Base-by-base conservation (phyloP, 1,140 invertebrate genomes). In the Tigriopus japonicus region DNA sequence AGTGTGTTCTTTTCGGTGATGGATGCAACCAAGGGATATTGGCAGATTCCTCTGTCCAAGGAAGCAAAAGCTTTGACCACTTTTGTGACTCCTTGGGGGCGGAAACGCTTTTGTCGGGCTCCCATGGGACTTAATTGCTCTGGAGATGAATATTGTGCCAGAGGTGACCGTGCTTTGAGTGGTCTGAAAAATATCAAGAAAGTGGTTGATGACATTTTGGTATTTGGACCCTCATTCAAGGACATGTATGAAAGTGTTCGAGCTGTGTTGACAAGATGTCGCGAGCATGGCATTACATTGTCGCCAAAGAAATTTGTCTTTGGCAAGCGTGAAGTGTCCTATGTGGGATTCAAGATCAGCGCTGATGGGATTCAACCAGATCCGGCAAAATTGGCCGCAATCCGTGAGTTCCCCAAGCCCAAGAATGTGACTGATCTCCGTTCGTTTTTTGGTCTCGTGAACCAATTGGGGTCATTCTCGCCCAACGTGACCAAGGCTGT, bases 21-120 rank as follows among this genome's bases (percentile, higher is more conserved):
- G 10, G 69, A 72, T 62, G 63, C 66, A 5, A 66, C 65, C 45
- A 62, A 66, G 24, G 70, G 70, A 15, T 71, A 69, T 64, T 71
- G 67, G 66, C 66, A 66, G 41, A 43, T 70, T 9, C 45, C 63
- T 6, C 60, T 71, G 12, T 65, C 69, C 12, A 60, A 65, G 14
- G 62, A 66, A 40, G 62, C 59, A 19, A 62, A 64, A 45, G 35
- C 64, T 42, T 51, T 69, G 1, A 67, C 65, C 7, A 68, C 66
- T 1, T 70, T 70, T 54, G 65, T 66, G 15, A 69, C 68, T 1
- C 65, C 65, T 19, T 67, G 65, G 67, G 67, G 64, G 0, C 21
- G 65, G n/a, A 60, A 43, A 49, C 56, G 58, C 35, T 56, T 63
- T 56, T 23, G 56, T 51, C 41, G 65, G 49, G 65, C 40, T 66